Evolutionary conservation across 2,797 vertebrate genomes (phyloP).

Genomic region (Pagetopsis macropterus): DNA sequence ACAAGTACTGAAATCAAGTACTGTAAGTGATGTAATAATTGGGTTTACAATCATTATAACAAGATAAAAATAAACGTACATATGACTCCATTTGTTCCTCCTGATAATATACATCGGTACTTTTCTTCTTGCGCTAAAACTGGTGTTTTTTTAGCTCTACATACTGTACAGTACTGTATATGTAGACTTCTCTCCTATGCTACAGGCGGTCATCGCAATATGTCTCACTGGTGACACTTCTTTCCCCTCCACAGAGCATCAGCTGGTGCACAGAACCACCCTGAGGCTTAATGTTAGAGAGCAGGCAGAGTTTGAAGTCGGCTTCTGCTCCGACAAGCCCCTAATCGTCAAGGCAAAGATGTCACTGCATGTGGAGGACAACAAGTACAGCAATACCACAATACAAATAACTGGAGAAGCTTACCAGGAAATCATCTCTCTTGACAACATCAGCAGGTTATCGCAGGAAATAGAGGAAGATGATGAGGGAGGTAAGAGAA

Average conservation of each 20-base stretch:
- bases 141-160: neutral
- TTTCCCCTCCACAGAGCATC: constrained; percentile 53
- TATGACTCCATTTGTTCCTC: neutral
- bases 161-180: too few relatives aligned
- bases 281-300: constrained; percentile 78
- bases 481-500: constrained; percentile 71
- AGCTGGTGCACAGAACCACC: constrained; percentile 69
- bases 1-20: too few relatives aligned
- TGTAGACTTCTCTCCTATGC: neutral
- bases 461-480: constrained; percentile 45
- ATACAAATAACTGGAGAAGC: constrained; percentile 87
- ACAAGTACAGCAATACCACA: constrained; percentile 79
- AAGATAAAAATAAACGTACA: neutral
- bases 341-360: constrained; percentile 79
- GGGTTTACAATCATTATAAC: neutral
- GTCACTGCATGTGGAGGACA: constrained; percentile 82
- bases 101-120: neutral
- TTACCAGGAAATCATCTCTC: constrained; percentile 84
- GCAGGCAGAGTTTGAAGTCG: constrained; percentile 81
- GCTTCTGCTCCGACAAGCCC: constrained; percentile 80
- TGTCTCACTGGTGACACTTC: neutral
- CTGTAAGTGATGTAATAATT: neutral
- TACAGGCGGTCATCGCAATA: neutral
- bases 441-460: constrained; percentile 83
- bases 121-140: neutral